These are phyloP conservation scores for Acleris sparsana DNA, from an alignment of 2,888 invertebrate genomes.

Conservation along the genomic window DNA sequence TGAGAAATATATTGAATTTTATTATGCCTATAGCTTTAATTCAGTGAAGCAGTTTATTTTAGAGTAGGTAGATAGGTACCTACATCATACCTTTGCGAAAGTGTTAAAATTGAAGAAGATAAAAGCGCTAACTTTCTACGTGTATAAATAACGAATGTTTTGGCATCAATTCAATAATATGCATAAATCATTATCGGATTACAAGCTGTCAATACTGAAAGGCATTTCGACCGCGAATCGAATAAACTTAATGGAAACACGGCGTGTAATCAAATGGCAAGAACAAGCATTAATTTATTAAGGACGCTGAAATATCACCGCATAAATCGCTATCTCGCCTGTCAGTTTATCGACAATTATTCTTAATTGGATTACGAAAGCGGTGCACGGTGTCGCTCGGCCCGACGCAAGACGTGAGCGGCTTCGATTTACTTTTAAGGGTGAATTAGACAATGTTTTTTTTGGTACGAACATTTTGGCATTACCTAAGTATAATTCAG, in stretches of 20 bases:
- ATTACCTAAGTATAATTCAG: no score
- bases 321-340: constrained; percentile 80
- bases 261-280: constrained; percentile 77
- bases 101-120: constrained; percentile 8
- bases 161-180: constrained; percentile 37
- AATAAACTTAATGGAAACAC: constrained; percentile 74
- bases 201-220: constrained; percentile 66
- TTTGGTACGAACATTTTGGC: no score
- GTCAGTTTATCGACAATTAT: constrained; percentile 83
- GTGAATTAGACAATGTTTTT: no score
- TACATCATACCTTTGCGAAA: not conserved
- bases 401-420: constrained; percentile 42
- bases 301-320: constrained; percentile 82
- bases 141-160: constrained; percentile 33
- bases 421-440: no score
- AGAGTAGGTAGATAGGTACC: no score
- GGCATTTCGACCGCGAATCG: constrained; percentile 63
- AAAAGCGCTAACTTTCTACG: constrained; percentile 24
- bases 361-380: constrained; percentile 84
- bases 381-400: constrained; percentile 58
- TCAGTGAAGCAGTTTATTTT: no score
- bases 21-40: no score
- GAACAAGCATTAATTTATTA: constrained; percentile 83
- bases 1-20: no score
- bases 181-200: constrained; percentile 64